A percentile compares a stretch with the other conserved stretches of the same genome.
These are phyloP conservation scores for Lamprotornis superbus DNA, from an alignment of 2,113 vertebrate species.

Conservation along the genomic window DNA sequence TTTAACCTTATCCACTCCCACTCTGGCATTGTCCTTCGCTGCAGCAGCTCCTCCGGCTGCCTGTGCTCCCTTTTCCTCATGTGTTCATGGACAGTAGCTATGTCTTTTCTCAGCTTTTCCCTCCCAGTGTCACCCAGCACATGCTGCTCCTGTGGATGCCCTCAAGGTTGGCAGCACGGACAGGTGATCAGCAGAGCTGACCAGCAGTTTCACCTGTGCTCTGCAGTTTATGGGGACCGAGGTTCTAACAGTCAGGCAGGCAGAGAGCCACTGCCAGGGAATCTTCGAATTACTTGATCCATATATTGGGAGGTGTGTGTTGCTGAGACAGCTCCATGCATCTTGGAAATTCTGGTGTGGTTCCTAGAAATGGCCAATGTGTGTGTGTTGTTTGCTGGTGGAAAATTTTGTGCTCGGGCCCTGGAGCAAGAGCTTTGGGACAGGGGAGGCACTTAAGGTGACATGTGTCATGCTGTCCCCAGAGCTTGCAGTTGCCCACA, in stretches of 20 bases:
- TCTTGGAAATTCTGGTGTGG: neutral
- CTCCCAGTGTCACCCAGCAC: neutral
- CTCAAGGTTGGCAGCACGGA: neutral
- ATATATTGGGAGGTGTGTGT: neutral
- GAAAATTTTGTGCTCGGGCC: accelerated
- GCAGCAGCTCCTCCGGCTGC: neutral
- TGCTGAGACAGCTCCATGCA: neutral
- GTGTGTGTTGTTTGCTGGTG: neutral
- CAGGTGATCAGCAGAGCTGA: neutral
- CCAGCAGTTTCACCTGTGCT: accelerated
- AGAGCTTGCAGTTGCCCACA: neutral
- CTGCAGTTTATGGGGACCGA: accelerated
- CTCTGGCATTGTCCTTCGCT: neutral
- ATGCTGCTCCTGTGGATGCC: neutral
- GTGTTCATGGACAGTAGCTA: neutral
- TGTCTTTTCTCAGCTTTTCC: neutral
- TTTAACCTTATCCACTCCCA: neutral
- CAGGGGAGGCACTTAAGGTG: neutral
- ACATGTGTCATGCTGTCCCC: accelerated
- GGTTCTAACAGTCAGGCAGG: neutral
- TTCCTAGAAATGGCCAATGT: neutral
- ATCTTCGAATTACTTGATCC: neutral
- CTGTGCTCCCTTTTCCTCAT: neutral
- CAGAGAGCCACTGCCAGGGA: neutral
- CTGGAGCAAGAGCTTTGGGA: neutral